Percentiles rank a stretch among this genome's conserved stretches.
phyloP scores from a whole-genome alignment of 2,888 invertebrate genomes.

The Pelosia muscerda region DNA sequence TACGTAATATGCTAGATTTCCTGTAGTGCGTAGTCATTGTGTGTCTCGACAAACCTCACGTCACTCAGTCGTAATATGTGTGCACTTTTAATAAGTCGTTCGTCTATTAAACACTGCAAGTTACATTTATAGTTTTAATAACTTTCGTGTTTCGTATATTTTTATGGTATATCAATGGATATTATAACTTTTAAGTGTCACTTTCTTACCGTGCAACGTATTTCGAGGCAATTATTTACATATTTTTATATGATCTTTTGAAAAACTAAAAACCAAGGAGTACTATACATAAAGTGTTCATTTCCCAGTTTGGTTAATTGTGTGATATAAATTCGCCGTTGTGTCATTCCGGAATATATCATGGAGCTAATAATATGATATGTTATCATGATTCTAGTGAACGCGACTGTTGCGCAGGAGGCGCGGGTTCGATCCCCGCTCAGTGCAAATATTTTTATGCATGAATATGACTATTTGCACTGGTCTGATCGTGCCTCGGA shows the following conservation, averaged over 20 bases:
- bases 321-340: not conserved
- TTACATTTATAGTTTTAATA: not conserved
- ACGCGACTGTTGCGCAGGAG: no score
- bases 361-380: slow-evolving; percentile 5
- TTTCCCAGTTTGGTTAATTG: not conserved
- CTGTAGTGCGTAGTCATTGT: not conserved
- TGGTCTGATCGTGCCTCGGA: no score
- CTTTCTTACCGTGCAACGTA: not conserved
- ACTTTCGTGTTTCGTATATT: not conserved
- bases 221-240: no score
- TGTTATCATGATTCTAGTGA: no score
- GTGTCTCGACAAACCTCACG: not conserved
- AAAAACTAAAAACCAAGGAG: not conserved
- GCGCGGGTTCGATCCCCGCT: no score
- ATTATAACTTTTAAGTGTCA: not conserved
- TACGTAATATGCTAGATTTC: not conserved
- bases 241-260: no score
- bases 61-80: not conserved
- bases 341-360: not conserved
- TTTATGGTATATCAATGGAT: not conserved
- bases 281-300: not conserved
- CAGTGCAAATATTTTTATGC: no score
- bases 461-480: no score
- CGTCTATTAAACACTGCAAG: not conserved
- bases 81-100: not conserved